Evolutionary conservation across 2,113 vertebrate species (phyloP).

Genomic region (Ammodytes dubius): DNA sequence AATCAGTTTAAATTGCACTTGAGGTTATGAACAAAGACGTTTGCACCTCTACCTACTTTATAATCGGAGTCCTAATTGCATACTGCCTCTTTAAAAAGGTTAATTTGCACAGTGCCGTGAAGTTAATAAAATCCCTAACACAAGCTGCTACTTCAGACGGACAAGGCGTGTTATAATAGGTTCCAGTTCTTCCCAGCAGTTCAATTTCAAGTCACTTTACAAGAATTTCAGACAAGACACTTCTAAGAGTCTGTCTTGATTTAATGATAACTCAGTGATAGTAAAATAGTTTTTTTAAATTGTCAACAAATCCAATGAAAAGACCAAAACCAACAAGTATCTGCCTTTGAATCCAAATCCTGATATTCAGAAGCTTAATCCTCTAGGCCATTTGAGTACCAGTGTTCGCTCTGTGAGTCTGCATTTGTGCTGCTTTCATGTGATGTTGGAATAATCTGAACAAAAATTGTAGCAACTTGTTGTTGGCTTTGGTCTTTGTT

Average conservation of each 20-base stretch:
- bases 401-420: no score
- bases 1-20: slow-evolving; percentile 75
- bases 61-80: not conserved
- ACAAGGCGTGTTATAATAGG: slow-evolving; percentile 7
- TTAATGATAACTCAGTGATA: not conserved
- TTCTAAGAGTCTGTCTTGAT: not conserved
- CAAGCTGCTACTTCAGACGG: slow-evolving; percentile 1
- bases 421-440: no score
- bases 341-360: no score
- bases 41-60: not conserved
- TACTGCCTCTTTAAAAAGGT: slow-evolving; percentile 4
- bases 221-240: not conserved
- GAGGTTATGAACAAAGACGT: not conserved
- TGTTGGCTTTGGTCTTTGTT: not conserved
- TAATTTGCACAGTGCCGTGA: not conserved
- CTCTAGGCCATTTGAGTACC: no score
- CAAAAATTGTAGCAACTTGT: not conserved
- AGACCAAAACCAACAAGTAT: not conserved
- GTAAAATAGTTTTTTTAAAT: not conserved
- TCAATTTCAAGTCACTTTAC: slow-evolving; percentile 36
- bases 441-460: no score
- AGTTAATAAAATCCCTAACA: not conserved
- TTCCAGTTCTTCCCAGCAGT: slow-evolving; percentile 41
- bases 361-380: no score
- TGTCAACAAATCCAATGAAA: slow-evolving; percentile 21